Base-by-base conservation (phyloP, 2,113 vertebrate species). In the Eira barbara region DNA sequence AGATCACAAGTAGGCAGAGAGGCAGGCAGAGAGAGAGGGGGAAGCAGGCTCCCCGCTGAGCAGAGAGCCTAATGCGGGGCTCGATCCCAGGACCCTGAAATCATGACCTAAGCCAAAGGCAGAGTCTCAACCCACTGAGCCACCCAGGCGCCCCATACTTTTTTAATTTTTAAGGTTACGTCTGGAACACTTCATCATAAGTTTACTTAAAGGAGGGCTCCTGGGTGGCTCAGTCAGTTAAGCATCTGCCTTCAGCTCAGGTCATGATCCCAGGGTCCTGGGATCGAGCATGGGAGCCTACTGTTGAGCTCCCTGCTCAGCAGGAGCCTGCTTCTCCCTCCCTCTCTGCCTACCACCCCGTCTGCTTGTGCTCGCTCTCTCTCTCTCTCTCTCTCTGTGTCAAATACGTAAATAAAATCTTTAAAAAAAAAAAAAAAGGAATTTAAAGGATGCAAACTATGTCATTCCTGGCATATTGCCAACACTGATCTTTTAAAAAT, bases 401-500 rank as follows among this genome's bases (percentile, higher is more conserved):
- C 63, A 65, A 65, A 65, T 31, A 65, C 31, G 59, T 96, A 69
- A n/a, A 69, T 69, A n/a, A n/a, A n/a, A n/a, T 69, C 7, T 69
- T n/a, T 18, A 34, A 67, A 67, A 65, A 67, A 67, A 34, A 18
- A 55, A 55, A 55, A 55, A 55, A 17, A 55, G 17, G 52, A 17
- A 52, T 52, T 63, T 29, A 89, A 39, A 89, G 23, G n/a, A 69
- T 34, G 42, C 29, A 82, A 89, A 89, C 23, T 18, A 61, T 93
- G 89, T 52, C 59, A 93, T 52, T 95, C 85, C 49, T 76, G 39
- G 27, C 34, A 90, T 94, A 90, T 7, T 89, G 4, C 81, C 93
- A 91, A 82, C n/a, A 94, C 34, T 49, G 81, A 59, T 27, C 47
- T 84, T 94, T 96, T 63, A 18, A 57, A 97, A 67, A 78, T 65